A percentile compares a stretch with the other conserved stretches of the same genome.
These are phyloP conservation scores for Saccostrea glomerata DNA, from an alignment of 1,140 invertebrate species.

Conservation along the genomic window DNA sequence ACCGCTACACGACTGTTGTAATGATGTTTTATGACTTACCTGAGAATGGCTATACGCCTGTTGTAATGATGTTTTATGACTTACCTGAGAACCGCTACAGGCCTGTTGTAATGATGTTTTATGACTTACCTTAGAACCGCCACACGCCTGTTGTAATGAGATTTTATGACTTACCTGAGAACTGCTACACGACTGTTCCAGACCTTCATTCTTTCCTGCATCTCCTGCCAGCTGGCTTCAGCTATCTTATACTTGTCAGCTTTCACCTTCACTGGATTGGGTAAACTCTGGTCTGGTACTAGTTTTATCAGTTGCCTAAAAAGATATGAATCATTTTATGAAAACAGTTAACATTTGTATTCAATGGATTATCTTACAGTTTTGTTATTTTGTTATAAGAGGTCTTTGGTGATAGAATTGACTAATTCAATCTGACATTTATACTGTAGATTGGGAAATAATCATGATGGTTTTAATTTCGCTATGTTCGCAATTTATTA, in stretches of 20 bases:
- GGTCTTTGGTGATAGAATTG: too few relatives aligned
- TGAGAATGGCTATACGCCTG: too few relatives aligned
- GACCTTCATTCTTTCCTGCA: background rate
- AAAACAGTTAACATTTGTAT: too few relatives aligned
- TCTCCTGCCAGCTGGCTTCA: background rate
- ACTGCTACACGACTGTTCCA: background rate
- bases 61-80: background rate
- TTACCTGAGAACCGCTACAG: background rate
- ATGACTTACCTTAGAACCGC: background rate
- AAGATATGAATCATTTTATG: background rate
- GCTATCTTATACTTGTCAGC: conserved; percentile 12
- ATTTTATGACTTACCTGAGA: background rate
- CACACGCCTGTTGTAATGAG: too few relatives aligned
- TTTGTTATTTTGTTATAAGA: too few relatives aligned
- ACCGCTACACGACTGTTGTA: background rate
- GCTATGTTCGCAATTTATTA: too few relatives aligned
- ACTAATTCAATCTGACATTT: too few relatives aligned
- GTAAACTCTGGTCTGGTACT: conserved; percentile 10
- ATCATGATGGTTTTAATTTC: too few relatives aligned
- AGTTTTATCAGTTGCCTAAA: conserved; percentile 18
- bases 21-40: too few relatives aligned
- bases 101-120: background rate
- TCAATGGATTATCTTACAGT: too few relatives aligned
- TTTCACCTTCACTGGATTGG: background rate
- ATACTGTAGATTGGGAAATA: too few relatives aligned